Evolutionary conservation across 2,888 invertebrate species (phyloP).

Genomic region (Oxystoma pomonae): DNA sequence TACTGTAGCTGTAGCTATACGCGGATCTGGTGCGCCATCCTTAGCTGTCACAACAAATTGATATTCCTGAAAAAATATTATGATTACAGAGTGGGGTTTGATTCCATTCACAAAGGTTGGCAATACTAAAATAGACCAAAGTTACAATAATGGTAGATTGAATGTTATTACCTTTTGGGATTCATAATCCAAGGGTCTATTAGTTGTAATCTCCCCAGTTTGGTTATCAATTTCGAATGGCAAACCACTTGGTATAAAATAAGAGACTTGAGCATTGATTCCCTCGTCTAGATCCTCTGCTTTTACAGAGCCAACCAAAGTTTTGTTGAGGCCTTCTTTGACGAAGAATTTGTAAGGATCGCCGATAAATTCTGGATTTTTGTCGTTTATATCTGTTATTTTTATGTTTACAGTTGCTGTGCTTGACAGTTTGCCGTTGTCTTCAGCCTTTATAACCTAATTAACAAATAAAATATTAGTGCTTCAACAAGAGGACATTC

Average conservation of each 20-base stretch:
- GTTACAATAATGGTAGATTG: too few species aligned
- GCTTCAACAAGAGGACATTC: not conserved
- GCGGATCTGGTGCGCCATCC: slow-evolving; percentile 81
- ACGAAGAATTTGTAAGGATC: slow-evolving; percentile 79
- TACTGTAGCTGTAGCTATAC: slow-evolving; percentile 83
- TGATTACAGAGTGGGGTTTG: too few species aligned
- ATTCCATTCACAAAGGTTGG: too few species aligned
- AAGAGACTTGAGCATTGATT: slow-evolving; percentile 75
- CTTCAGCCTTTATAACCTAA: slow-evolving; percentile 79
- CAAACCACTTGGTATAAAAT: slow-evolving; percentile 72
- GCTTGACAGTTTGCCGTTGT: slow-evolving; percentile 75
- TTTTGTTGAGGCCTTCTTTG: slow-evolving; percentile 56
- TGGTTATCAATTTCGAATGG: slow-evolving; percentile 76
- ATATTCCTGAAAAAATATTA: slow-evolving; percentile 56
- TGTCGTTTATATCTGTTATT: slow-evolving; percentile 89
- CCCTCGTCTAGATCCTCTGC: slow-evolving; percentile 85
- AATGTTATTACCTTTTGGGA: slow-evolving; percentile 61
- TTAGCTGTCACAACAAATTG: slow-evolving; percentile 84
- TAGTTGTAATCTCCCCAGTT: slow-evolving; percentile 75
- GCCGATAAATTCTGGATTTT: slow-evolving; percentile 83
- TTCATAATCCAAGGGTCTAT: slow-evolving; percentile 75
- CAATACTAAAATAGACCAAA: too few species aligned
- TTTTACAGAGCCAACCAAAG: slow-evolving; percentile 17
- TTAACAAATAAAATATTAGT: slow-evolving; percentile 23
- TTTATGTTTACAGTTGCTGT: slow-evolving; percentile 83